A percentile compares a stretch with the other conserved stretches of the same genome.
Conservation (phyloP, 2,113 vertebrate genomes). For the Ammodytes marinus region DNA sequence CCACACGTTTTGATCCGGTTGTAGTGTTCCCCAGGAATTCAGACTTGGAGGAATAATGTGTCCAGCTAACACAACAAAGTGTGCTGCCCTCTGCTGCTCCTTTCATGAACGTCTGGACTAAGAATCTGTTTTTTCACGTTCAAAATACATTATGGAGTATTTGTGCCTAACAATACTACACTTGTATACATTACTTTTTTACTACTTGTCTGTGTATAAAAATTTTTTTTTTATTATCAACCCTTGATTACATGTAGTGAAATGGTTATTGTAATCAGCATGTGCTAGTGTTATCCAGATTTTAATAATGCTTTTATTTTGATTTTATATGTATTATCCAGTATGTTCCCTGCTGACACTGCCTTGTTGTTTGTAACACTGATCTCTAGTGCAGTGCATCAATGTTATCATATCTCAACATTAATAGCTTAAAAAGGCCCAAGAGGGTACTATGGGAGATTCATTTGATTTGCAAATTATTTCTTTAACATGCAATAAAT, state of each 20-base stretch:
- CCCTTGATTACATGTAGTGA: neutral
- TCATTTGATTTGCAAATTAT: neutral
- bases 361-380: neutral
- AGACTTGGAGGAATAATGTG: conserved; percentile 8
- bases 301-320: neutral
- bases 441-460: neutral
- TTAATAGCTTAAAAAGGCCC: neutral
- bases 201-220: neutral
- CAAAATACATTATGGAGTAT: neutral
- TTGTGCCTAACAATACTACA: neutral
- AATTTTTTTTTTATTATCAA: neutral
- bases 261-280: neutral
- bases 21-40: conserved; percentile 32
- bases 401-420: neutral
- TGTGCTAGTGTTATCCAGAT: neutral
- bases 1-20: conserved; percentile 49
- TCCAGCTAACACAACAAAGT: conserved; percentile 46
- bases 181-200: neutral
- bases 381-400: neutral
- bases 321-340: neutral
- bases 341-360: neutral
- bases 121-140: conserved; percentile 1
- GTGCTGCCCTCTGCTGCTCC: conserved; percentile 82
- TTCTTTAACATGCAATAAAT: conserved; percentile 19
- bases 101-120: conserved; percentile 40